Evolutionary conservation across 2,888 invertebrate species (phyloP).

Genomic region (Hyles lineata): DNA sequence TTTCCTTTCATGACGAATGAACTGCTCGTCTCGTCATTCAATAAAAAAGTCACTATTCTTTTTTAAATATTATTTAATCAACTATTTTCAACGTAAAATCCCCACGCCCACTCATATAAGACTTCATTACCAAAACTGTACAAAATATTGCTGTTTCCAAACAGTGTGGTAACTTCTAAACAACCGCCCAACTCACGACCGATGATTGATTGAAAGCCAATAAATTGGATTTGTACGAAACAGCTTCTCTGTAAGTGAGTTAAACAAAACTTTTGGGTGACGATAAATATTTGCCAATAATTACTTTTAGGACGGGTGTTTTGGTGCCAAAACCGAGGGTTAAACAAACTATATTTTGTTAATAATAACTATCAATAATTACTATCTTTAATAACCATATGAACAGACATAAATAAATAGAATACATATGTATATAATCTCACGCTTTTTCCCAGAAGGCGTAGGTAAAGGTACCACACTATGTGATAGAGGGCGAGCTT

Average conservation of each 20-base stretch:
- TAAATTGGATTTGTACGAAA: constrained; percentile 13
- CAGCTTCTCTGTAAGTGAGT: not conserved
- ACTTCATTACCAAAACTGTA: not conserved
- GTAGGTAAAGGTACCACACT: too few relatives aligned
- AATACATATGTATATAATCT: too few relatives aligned
- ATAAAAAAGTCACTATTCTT: not conserved
- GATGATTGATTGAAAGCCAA: constrained; percentile 25
- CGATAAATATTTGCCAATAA: not conserved
- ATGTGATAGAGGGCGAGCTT: too few relatives aligned
- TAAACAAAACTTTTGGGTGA: not conserved
- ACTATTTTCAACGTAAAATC: not conserved
- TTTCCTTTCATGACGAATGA: too few relatives aligned
- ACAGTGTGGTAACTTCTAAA: not conserved
- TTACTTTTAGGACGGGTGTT: not conserved
- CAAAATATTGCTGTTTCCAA: not conserved
- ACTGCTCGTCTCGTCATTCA: too few relatives aligned
- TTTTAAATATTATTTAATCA: not conserved
- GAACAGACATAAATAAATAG: too few relatives aligned
- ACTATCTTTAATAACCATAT: too few relatives aligned
- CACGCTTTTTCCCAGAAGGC: too few relatives aligned
- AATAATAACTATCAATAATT: too few relatives aligned
- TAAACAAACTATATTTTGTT: too few relatives aligned
- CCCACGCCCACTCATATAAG: not conserved
- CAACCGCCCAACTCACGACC: not conserved
- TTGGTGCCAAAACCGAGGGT: too few relatives aligned